phyloP scores from a whole-genome alignment of 2,113 vertebrate genomes.

The Neolamprologus variostigma region DNA sequence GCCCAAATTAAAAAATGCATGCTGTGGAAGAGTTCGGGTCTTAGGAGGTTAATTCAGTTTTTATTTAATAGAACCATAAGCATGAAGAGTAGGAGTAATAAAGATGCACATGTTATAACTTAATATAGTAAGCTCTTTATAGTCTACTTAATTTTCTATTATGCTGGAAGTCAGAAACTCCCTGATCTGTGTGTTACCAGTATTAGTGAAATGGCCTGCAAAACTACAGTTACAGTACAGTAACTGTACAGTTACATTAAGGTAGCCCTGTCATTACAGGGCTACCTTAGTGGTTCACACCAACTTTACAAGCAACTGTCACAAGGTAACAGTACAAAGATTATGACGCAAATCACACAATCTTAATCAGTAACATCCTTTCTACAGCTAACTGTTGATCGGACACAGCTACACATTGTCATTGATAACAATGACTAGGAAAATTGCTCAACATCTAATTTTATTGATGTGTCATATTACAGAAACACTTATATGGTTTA shows the following conservation, averaged over 20 bases:
- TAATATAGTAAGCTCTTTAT: background rate
- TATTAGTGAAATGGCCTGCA: background rate
- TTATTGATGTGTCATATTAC: background rate
- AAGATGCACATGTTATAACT: background rate
- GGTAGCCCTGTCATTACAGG: background rate
- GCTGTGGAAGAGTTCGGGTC: rapidly evolving
- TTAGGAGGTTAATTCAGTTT: background rate
- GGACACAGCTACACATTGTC: background rate
- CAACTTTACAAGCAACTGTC: background rate
- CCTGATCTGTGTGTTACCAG: background rate
- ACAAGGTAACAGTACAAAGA: background rate
- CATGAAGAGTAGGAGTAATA: background rate
- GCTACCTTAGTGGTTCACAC: background rate
- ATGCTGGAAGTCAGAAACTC: background rate
- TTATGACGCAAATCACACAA: background rate
- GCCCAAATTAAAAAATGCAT: background rate
- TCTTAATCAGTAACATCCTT: background rate
- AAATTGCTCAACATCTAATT: background rate
- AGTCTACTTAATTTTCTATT: background rate
- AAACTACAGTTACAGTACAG: background rate
- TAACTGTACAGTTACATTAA: background rate
- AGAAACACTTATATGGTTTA: background rate
- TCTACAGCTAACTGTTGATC: background rate
- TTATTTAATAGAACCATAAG: background rate
- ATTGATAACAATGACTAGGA: background rate